These are phyloP conservation scores for Coregonus sp. DNA, from an alignment of 2,797 vertebrate genomes.

Conservation along the genomic window DNA sequence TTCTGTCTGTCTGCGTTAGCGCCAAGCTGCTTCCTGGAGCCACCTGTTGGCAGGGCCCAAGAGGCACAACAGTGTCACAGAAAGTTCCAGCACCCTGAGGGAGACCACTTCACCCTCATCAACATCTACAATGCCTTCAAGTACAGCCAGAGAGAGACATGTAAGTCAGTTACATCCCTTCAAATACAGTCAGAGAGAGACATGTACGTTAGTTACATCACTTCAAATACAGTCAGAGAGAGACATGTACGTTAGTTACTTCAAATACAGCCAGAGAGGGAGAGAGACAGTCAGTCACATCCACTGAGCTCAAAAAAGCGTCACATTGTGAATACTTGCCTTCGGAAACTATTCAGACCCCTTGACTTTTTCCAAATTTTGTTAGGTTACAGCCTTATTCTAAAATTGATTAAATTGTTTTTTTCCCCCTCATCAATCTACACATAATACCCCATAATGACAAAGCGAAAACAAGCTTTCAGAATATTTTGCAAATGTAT, in stretches of 20 bases:
- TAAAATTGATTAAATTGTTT: no score
- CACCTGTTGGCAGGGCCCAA: constrained; percentile 74
- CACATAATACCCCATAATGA: no score
- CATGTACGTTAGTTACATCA: constrained; percentile 51
- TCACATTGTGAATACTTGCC: background rate
- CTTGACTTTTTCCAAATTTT: no score
- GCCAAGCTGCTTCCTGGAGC: constrained; percentile 80
- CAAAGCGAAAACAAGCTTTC: no score
- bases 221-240: no score
- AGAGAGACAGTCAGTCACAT: background rate
- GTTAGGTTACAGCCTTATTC: no score
- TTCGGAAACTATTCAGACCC: background rate
- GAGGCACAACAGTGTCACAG: constrained; percentile 74
- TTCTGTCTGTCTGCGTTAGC: constrained; percentile 62
- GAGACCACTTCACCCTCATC: constrained; percentile 90
- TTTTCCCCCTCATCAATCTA: no score
- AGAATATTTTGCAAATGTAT: no score
- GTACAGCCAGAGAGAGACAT: constrained; percentile 74
- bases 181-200: no score
- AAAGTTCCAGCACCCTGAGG: constrained; percentile 83
- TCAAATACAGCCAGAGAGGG: no score
- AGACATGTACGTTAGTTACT: no score
- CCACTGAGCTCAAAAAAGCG: background rate
- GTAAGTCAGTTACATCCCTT: constrained; percentile 72
- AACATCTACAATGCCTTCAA: constrained; percentile 88